Percentiles rank a stretch among this genome's conserved stretches.
These are phyloP conservation scores for Epirrhoe tristata DNA, from an alignment of 2,888 invertebrate species.

Conservation along the genomic window DNA sequence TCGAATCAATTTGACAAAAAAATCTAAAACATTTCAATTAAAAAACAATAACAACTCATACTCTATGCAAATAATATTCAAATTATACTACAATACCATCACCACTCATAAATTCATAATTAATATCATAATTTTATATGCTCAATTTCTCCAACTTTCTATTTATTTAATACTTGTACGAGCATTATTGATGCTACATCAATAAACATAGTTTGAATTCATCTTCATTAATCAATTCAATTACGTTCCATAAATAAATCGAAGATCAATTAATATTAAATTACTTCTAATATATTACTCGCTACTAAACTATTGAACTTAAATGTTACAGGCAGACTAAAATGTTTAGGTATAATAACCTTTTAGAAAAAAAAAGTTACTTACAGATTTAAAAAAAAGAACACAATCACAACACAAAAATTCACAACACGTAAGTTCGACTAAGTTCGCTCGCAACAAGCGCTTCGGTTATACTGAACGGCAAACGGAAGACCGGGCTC, in stretches of 20 bases:
- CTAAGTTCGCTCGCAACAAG: constrained; percentile 80
- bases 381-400: constrained; percentile 56
- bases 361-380: constrained; percentile 44
- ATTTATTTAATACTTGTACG: constrained; percentile 25
- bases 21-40: no score
- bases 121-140: constrained; percentile 5
- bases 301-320: not conserved
- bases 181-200: not conserved
- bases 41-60: not conserved
- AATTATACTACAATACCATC: constrained; percentile 9
- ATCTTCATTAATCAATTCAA: constrained; percentile 25
- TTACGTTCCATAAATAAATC: constrained; percentile 13
- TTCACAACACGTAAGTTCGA: constrained; percentile 68
- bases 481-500: constrained; percentile 70
- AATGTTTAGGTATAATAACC: no score
- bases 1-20: no score
- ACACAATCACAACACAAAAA: constrained; percentile 73
- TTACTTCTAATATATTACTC: not conserved
- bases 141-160: constrained; percentile 44
- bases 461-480: constrained; percentile 79
- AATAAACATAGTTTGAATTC: constrained; percentile 14
- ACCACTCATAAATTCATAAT: constrained; percentile 13
- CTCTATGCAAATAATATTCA: constrained; percentile 10
- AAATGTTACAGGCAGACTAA: no score
- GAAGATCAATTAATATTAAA: constrained; percentile 6